Percentiles rank a stretch among this genome's conserved stretches.
Conservation (phyloP, 1,140 invertebrate species). For the Zaprionus gabonicus region DNA sequence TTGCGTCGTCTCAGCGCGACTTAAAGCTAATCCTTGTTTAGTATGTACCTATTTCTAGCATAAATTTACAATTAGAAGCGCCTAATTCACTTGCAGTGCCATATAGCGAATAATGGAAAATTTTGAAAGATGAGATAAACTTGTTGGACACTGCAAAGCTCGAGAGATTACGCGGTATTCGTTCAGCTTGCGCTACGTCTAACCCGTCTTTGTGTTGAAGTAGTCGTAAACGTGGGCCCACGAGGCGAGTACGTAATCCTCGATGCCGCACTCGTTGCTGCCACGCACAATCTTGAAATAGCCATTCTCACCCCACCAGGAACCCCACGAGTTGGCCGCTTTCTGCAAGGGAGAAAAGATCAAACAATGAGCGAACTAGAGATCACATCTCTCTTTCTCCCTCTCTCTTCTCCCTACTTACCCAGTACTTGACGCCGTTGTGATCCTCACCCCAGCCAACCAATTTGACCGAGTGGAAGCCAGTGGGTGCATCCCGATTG, state of each 20-base stretch:
- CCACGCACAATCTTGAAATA: constrained; percentile 93
- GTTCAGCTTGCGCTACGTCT: constrained; percentile 12
- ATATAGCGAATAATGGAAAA: constrained; percentile 66
- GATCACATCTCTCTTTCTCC: not conserved
- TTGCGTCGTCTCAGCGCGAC: constrained; percentile 52
- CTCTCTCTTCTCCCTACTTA: constrained; percentile 85
- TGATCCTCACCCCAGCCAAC: constrained; percentile 95
- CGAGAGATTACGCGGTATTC: constrained; percentile 62
- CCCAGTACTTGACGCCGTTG: constrained; percentile 92
- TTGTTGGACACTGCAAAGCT: constrained; percentile 53
- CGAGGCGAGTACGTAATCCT: constrained; percentile 91
- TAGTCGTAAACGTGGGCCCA: constrained; percentile 88
- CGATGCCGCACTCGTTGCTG: constrained; percentile 93
- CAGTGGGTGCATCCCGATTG: constrained; percentile 86
- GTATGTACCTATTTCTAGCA: constrained; percentile 68
- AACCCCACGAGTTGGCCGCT: constrained; percentile 96
- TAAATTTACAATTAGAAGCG: constrained; percentile 76
- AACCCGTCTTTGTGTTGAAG: constrained; percentile 57
- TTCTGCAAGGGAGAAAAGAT: constrained; percentile 87
- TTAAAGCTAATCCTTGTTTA: constrained; percentile 77
- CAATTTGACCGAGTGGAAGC: constrained; percentile 95
- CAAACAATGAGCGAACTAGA: not conserved
- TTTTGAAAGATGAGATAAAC: constrained; percentile 81
- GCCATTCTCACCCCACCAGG: constrained; percentile 94
- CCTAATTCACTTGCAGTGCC: constrained; percentile 77